Evolutionary conservation across 2,113 vertebrate genomes (phyloP).

Genomic region (Panthera leo): DNA sequence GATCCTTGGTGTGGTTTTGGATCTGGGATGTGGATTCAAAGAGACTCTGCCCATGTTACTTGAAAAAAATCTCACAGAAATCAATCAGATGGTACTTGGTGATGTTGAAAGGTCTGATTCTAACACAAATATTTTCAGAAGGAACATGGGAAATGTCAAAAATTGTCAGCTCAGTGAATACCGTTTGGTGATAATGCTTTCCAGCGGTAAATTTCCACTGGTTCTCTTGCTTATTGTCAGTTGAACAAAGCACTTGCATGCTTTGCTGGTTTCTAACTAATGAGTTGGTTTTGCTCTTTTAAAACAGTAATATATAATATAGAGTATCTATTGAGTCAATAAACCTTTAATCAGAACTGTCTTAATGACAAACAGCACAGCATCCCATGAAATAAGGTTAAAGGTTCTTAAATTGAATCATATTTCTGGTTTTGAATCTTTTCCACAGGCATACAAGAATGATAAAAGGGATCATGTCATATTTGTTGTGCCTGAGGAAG

Average conservation of each 20-base stretch:
- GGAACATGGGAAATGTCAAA: constrained; percentile 68
- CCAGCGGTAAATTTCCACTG: constrained; percentile 43
- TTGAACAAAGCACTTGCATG: constrained; percentile 59
- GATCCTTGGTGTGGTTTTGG: not conserved
- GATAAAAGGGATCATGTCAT: constrained; percentile 32
- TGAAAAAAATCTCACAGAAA: constrained; percentile 11
- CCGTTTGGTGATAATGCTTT: constrained; percentile 59
- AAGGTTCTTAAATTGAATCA: constrained; percentile 60
- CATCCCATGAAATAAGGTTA: constrained; percentile 59
- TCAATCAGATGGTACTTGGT: constrained; percentile 50
- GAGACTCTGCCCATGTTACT: not conserved
- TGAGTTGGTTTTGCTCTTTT: constrained; percentile 64
- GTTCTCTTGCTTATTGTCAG: constrained; percentile 32
- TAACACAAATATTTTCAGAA: constrained; percentile 70
- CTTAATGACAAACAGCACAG: constrained; percentile 63
- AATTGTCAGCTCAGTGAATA: constrained; percentile 56
- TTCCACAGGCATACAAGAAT: not conserved
- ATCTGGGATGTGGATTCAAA: not conserved
- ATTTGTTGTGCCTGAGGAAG: constrained; percentile 29
- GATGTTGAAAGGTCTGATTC: constrained; percentile 59
- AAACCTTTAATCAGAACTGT: constrained; percentile 70
- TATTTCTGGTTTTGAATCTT: constrained; percentile 51
- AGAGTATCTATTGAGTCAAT: constrained; percentile 67
- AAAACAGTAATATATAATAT: constrained; percentile 65
- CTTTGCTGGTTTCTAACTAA: constrained; percentile 75